Base-by-base conservation (phyloP, 2,888 invertebrate genomes). In the Trissoscelio sp. region DNA sequence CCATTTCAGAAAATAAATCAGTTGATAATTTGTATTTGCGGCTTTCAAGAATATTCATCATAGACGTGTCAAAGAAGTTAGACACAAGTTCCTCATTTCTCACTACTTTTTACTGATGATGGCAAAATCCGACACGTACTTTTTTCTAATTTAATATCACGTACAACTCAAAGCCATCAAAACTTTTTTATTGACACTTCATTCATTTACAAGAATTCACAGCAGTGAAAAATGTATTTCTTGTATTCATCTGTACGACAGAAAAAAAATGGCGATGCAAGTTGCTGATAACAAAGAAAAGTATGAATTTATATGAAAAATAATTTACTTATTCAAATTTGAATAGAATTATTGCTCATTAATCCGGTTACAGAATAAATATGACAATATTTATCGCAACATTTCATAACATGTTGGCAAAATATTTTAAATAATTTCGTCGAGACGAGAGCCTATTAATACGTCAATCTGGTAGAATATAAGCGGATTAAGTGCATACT, bases 1-100 rank as follows among this genome's bases (percentile, higher is more conserved):
- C n/a, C 20, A 24, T 57, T 22, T n/a, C 3, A 4, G 34, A 24
- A 16, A 57, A 57, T 20, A 28, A 57, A 57, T 57, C 18, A 37
- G 20, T 9, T 37, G 37, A 57, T 57, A 37, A 57, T 39, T 57
- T 57, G 16, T 57, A 37, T 57, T 12, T n/a, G n/a, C 37, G 2
- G 20, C 20, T 57, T 57, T 18, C 37, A 37, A 20, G 37, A 57
- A 57, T 37, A 57, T 57, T 22, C 57, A 57, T 57, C 57, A 57
- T 22, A 18, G 37, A 9, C 37, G 20, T 37, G 37, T 37, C 57
- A 57, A 39, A 20, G 18, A 37, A 57, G 57, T 55, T 55, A 34
- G 34, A 34, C 9, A 34, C 34, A 34, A 31, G 55, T 34, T 34
- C 14, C 34, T 34, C 34, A 16, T 18, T 18, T 12, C 55, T 18